Evolutionary conservation across 2,888 invertebrate genomes (phyloP), one percentile per base, ranked within the genome.

Genomic region (Desoria tigrina): DNA sequence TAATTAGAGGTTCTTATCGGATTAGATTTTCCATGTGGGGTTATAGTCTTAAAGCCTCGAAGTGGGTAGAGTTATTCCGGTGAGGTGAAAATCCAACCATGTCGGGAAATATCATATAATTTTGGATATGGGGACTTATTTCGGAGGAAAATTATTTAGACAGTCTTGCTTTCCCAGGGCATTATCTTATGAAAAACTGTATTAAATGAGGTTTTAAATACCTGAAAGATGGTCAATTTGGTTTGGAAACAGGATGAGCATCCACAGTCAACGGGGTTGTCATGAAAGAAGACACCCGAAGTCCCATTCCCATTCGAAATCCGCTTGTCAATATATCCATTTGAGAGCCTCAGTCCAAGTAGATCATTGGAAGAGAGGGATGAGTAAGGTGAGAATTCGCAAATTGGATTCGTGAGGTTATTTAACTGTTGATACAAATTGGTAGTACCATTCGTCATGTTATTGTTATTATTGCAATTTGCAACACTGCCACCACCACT

Each of bases 201-300:
- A n/a, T n/a, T n/a, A n/a, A n/a, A n/a, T n/a, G n/a, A n/a, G n/a
- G n/a, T n/a, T n/a, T n/a, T n/a, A n/a, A n/a, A n/a, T 68, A 76
- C 76, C 76, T 76, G 73, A 60, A 76, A 68, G 66, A 73, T 71
- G 50, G 60, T 66, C 24, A 72, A 64, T 57, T 74, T 74, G 50
- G 66, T 68, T 67, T 74, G 69, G 66, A 72, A 74, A 64, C 76
- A 76, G 23, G 67, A 64, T 23, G 73, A 66, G 65, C 76, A 76
- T n/a, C 76, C 76, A 66, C 76, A 76, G 63, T 76, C 76, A 9
- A 72, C 59, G 7, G 74, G 74, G 65, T 72, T 74, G 65, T 76
- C 76, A 66, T 76, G 76, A 65, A 68, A 74, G 58, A 69, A 73
- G 18, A 68, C 71, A n/a, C 42, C 26, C 3, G 37, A 16, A 4